phyloP scores from a whole-genome alignment of 2,113 vertebrate genomes.

The Dicrurus megarhynchus region DNA sequence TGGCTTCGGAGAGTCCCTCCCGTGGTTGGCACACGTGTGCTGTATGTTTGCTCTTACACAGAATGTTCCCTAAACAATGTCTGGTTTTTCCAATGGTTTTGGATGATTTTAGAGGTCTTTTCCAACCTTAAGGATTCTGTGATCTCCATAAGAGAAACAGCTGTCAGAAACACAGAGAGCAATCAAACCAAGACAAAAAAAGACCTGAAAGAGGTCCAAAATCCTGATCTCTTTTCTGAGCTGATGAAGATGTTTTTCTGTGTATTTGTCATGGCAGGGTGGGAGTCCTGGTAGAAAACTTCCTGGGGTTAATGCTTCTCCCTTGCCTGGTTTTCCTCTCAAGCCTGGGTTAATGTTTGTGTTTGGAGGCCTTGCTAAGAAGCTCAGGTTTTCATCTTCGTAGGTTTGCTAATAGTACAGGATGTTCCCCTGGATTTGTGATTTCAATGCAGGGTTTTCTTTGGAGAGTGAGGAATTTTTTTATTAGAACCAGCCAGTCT shows the following conservation, averaged over 20 bases:
- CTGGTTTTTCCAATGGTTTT: not conserved
- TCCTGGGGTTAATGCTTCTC: not conserved
- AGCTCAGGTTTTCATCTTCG: constrained; percentile 52
- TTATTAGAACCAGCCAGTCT: constrained; percentile 62
- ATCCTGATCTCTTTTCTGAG: not conserved
- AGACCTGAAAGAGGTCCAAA: not conserved
- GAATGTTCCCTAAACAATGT: not conserved
- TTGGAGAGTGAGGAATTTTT: constrained; percentile 52
- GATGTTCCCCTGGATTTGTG: constrained; percentile 10
- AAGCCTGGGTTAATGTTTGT: not conserved
- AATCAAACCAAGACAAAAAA: not conserved
- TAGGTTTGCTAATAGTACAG: constrained; percentile 25
- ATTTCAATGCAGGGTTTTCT: constrained; percentile 56
- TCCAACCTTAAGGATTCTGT: not conserved
- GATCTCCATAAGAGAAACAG: not conserved
- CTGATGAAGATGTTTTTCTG: not conserved
- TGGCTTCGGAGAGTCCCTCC: not conserved
- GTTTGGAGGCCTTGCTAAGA: constrained; percentile 3
- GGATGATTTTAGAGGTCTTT: not conserved
- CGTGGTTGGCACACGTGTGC: accelerated
- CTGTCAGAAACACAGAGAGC: not conserved
- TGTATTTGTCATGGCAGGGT: not conserved
- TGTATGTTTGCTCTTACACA: not conserved
- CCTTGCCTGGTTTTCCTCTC: not conserved
- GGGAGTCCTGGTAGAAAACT: not conserved